phyloP scores from a whole-genome alignment of 2,888 invertebrate species.

The Hemicrepidius hirtus region DNA sequence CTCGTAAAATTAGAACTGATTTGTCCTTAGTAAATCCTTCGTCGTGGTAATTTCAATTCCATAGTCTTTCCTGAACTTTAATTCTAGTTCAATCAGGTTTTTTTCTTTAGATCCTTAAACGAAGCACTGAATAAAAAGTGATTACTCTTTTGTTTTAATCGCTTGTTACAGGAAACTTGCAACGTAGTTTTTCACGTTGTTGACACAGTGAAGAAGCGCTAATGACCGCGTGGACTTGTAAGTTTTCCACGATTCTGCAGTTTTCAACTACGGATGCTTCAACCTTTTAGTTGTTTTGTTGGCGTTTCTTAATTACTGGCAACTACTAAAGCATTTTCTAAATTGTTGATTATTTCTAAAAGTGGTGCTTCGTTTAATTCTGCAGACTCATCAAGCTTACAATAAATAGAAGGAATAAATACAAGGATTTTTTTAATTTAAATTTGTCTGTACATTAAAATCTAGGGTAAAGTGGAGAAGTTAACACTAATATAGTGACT shows the following conservation, averaged over 20 bases:
- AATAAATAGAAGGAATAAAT: too few relatives aligned
- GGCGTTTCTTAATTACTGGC: slow-evolving; percentile 46
- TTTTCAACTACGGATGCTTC: slow-evolving; percentile 41
- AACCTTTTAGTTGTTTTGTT: slow-evolving; percentile 43
- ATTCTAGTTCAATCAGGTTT: slow-evolving; percentile 10
- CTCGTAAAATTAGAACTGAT: too few relatives aligned
- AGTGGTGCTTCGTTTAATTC: slow-evolving; percentile 14
- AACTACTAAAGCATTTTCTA: slow-evolving; percentile 7
- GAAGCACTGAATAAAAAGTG: slow-evolving; percentile 26
- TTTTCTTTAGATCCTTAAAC: slow-evolving; percentile 2
- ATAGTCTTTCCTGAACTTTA: neutral
- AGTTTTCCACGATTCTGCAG: slow-evolving; percentile 48
- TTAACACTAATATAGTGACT: too few relatives aligned
- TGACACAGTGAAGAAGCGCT: slow-evolving; percentile 45
- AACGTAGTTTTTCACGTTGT: slow-evolving; percentile 38
- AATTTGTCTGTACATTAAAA: too few relatives aligned
- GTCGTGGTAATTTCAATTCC: neutral
- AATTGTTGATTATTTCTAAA: slow-evolving; percentile 29
- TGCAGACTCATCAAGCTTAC: slow-evolving; percentile 5
- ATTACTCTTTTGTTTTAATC: slow-evolving; percentile 38
- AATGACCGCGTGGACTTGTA: slow-evolving; percentile 45
- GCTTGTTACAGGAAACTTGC: slow-evolving; percentile 35
- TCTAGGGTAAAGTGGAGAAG: too few relatives aligned
- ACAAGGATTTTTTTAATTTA: too few relatives aligned
- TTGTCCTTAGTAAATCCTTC: neutral